These are phyloP conservation scores for Theocolax elegans DNA, from an alignment of 1,140 invertebrate genomes.

Conservation along the genomic window DNA sequence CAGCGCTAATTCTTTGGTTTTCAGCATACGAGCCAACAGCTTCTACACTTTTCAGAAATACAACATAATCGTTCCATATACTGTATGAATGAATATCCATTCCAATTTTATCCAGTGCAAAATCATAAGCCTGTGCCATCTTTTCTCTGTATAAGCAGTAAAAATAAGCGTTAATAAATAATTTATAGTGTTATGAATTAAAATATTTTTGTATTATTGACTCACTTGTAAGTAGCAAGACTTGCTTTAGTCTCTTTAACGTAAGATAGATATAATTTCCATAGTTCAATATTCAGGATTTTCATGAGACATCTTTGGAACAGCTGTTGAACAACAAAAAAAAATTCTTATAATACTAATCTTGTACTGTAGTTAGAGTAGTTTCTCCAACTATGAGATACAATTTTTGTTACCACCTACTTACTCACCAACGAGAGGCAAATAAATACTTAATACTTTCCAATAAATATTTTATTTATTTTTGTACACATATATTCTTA, in stretches of 20 bases:
- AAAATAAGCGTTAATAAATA: too few relatives aligned
- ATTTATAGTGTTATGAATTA: conserved; percentile 36
- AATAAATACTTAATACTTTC: conserved; percentile 35
- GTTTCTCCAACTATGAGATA: conserved; percentile 27
- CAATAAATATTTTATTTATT: conserved; percentile 37
- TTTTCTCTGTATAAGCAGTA: conserved; percentile 83
- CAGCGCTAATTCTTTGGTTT: conserved; percentile 98
- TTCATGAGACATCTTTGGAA: conserved; percentile 98
- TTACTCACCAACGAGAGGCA: conserved; percentile 39
- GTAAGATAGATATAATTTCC: conserved; percentile 97
- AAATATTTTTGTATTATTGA: conserved; percentile 46
- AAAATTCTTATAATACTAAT: conserved; percentile 42
- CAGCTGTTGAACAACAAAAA: conserved; percentile 74
- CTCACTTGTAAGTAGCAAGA: conserved; percentile 93
- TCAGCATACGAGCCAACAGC: conserved; percentile 98
- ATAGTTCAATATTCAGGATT: conserved; percentile 98
- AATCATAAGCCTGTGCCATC: conserved; percentile 99
- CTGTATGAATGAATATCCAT: conserved; percentile 96
- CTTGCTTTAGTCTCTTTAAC: conserved; percentile 97
- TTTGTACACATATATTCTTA: conserved; percentile 41
- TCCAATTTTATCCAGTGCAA: conserved; percentile 98
- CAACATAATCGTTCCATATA: conserved; percentile 98
- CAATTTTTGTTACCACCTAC: conserved; percentile 27
- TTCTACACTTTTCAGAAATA: conserved; percentile 96
- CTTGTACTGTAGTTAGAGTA: conserved; percentile 34